Conservation (phyloP, 2,888 invertebrate genomes). For the Synanthedon formicaeformis region DNA sequence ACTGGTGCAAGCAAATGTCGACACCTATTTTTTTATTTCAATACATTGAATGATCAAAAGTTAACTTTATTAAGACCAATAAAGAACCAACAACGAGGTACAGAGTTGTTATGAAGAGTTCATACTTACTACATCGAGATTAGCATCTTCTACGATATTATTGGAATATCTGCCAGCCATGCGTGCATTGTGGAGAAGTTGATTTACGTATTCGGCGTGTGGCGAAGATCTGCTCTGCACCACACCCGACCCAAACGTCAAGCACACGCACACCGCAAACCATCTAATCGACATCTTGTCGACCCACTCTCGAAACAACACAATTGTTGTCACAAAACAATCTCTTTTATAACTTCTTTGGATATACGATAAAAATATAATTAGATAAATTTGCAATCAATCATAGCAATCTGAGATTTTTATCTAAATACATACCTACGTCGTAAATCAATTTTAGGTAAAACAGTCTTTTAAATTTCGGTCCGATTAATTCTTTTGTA, state of each 20-base stretch:
- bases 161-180: constrained; percentile 26
- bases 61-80: too few relatives aligned
- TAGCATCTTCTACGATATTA: constrained; percentile 44
- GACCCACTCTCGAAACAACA: constrained; percentile 1
- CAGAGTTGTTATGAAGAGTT: background rate
- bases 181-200: constrained; percentile 16
- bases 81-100: too few relatives aligned
- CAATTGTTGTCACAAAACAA: background rate
- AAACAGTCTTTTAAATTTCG: too few relatives aligned
- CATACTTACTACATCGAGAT: constrained; percentile 42
- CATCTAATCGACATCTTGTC: constrained; percentile 13
- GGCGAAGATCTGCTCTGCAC: constrained; percentile 19
- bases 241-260: constrained; percentile 7
- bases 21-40: too few relatives aligned
- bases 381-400: background rate
- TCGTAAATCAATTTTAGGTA: too few relatives aligned
- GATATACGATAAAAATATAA: constrained; percentile 14
- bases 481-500: too few relatives aligned
- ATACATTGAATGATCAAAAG: too few relatives aligned
- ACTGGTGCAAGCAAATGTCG: too few relatives aligned
- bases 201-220: constrained; percentile 24
- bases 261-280: constrained; percentile 2
- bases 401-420: too few relatives aligned
- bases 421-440: too few relatives aligned
- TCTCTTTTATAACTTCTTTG: constrained; percentile 19